Conservation (phyloP, 2,113 vertebrate genomes). For the Orientallactaga bullata region DNA sequence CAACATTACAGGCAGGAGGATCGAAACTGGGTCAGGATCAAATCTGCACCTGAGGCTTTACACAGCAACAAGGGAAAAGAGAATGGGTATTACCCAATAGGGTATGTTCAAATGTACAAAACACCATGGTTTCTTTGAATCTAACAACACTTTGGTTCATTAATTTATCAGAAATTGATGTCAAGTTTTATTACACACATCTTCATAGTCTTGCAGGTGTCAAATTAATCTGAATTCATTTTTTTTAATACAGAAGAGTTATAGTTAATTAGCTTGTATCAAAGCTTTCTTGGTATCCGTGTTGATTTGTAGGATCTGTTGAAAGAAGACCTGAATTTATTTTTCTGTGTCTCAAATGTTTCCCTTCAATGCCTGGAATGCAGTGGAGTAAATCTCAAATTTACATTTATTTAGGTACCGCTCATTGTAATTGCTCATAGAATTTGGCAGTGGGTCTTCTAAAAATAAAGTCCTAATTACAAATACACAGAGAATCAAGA, state of each 20-base stretch:
- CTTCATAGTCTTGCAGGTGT: neutral
- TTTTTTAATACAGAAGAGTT: constrained; percentile 8
- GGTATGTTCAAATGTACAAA: neutral
- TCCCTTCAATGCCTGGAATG: neutral
- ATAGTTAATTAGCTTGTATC: neutral
- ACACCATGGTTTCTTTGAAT: neutral
- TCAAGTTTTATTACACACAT: neutral
- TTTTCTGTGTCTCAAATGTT: neutral
- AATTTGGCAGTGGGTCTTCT: neutral
- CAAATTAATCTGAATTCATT: constrained; percentile 16
- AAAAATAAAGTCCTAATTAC: constrained; percentile 2
- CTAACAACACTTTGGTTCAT: neutral
- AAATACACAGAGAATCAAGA: neutral
- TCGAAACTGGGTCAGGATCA: constrained; percentile 56
- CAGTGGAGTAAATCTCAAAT: neutral
- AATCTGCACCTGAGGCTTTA: neutral
- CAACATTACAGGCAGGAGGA: neutral
- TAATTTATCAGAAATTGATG: neutral
- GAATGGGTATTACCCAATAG: neutral
- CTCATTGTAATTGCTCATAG: neutral
- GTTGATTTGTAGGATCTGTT: neutral
- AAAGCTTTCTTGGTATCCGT: neutral
- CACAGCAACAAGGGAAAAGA: neutral
- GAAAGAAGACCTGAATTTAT: neutral
- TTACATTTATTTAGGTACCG: neutral